Evolutionary conservation across 2,113 vertebrate genomes (phyloP), one percentile per base, ranked within the genome.

Genomic region (Sylvilagus bachmani): DNA sequence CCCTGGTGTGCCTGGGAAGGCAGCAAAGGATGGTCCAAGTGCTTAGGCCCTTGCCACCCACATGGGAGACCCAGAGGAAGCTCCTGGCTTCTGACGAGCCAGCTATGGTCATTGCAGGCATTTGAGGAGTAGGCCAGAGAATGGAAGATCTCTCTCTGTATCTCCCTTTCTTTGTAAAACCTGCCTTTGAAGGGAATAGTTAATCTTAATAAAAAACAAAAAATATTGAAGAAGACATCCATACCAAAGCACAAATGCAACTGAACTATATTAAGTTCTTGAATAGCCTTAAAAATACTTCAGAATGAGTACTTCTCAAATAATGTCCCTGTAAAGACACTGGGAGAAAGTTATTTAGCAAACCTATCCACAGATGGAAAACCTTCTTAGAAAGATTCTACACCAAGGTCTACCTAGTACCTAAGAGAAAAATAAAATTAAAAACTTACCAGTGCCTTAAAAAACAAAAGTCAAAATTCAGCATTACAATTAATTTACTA

Each of bases 381-480:
- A 95, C 33, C 3, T 70, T 87, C 31, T 82, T 83, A 88, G 27
- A 79, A 84, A 67, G 6, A 21, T 8, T 94, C 36, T 92, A 19
- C 58, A 16, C 66, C 75, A 55, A 22, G 6, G 22, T 86, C 10
- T 69, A 71, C 16, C 62, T 91, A 86, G 31, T 10, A n/a, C 11
- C 49, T 21, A 33, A 44, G 21, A 85, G 5, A 85, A 67, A 94
- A 86, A 36, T 6, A 92, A 86, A 61, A 78, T 22, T 49, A 61
- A 77, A 94, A 94, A 69, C 21, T 49, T 74, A 79, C 27, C 25
- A 78, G 51, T 64, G 93, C 44, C 61, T 91, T 81, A 62, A 53
- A 73, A n/a, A 81, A 91, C 66, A 90, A 95, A 92, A 81, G 25
- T 3, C 78, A 86, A 95, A 93, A 89, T 44, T 3, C 36, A 49